Evolutionary conservation across 1,140 invertebrate species (phyloP).

Genomic region (Drosophila albomicans): DNA sequence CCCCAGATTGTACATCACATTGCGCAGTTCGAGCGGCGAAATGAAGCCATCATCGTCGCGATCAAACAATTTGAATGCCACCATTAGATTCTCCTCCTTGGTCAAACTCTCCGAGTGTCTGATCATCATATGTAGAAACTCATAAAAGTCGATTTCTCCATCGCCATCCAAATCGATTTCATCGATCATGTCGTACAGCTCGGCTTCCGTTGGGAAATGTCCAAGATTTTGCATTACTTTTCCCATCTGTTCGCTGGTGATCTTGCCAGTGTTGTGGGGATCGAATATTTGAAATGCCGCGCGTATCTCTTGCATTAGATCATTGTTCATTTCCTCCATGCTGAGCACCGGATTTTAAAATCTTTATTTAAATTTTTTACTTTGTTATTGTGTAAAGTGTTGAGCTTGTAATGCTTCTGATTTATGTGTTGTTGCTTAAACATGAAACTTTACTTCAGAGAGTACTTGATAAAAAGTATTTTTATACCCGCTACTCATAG

Average conservation of each 20-base stretch:
- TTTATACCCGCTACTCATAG: no score
- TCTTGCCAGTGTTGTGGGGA: slow-evolving; percentile 22
- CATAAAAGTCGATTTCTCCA: slow-evolving; percentile 24
- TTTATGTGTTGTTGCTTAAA: neutral
- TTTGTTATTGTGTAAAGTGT: neutral
- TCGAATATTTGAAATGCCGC: slow-evolving; percentile 37
- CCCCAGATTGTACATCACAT: slow-evolving; percentile 37
- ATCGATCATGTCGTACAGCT: slow-evolving; percentile 40
- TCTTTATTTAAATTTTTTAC: neutral
- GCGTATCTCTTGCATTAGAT: slow-evolving; percentile 34
- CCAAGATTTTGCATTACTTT: slow-evolving; percentile 38
- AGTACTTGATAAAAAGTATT: neutral
- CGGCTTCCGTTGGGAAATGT: slow-evolving; percentile 48
- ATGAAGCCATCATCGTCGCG: slow-evolving; percentile 40
- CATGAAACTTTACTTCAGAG: neutral
- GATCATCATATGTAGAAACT: slow-evolving; percentile 31
- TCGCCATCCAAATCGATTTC: slow-evolving; percentile 43
- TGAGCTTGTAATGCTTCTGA: neutral
- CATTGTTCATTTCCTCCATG: slow-evolving; percentile 45
- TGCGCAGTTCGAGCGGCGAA: slow-evolving; percentile 16
- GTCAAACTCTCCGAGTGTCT: slow-evolving; percentile 1
- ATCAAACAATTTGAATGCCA: slow-evolving; percentile 49
- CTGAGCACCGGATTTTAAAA: neutral
- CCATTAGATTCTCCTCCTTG: slow-evolving; percentile 19
- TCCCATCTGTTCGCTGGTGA: slow-evolving; percentile 31